Percentiles rank a stretch among this genome's conserved stretches.
Conservation (phyloP, 2,113 vertebrate genomes). For the Ceratotherium simum region DNA sequence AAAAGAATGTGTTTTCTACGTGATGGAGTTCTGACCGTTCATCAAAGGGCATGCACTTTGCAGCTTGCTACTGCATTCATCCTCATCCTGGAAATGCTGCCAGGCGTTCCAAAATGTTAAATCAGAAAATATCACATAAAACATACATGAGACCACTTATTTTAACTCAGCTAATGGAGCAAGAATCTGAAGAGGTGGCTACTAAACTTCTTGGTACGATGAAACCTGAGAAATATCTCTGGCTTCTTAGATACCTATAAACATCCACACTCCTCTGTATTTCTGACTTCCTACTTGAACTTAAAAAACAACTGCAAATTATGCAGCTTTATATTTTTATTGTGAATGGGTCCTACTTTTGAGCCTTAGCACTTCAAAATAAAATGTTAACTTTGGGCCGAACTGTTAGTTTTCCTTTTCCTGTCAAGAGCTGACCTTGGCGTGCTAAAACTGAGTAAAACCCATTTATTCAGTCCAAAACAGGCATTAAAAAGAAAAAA, state of each 20-base stretch:
- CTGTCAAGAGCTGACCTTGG: neutral
- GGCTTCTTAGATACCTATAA: neutral
- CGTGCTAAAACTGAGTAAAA: constrained; percentile 20
- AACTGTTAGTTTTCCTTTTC: neutral
- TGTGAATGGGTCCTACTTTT: neutral
- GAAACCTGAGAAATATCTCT: neutral
- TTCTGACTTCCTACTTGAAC: neutral
- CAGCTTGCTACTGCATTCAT: neutral
- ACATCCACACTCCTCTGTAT: fast-evolving
- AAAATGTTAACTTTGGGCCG: neutral
- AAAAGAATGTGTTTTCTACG: neutral
- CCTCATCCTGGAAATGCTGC: no score
- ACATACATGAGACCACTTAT: neutral
- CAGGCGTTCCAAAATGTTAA: neutral
- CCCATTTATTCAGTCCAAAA: neutral
- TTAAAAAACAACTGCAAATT: neutral
- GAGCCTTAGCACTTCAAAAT: neutral
- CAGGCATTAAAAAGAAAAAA: neutral
- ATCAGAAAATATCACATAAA: neutral
- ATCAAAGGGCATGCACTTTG: neutral
- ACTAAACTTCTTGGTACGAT: neutral
- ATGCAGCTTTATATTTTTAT: neutral
- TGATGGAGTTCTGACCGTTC: neutral
- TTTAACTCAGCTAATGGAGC: neutral
- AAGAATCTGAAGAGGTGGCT: neutral